Base-by-base conservation (phyloP, 1,140 invertebrate genomes). In the Nasonia vitripennis region DNA sequence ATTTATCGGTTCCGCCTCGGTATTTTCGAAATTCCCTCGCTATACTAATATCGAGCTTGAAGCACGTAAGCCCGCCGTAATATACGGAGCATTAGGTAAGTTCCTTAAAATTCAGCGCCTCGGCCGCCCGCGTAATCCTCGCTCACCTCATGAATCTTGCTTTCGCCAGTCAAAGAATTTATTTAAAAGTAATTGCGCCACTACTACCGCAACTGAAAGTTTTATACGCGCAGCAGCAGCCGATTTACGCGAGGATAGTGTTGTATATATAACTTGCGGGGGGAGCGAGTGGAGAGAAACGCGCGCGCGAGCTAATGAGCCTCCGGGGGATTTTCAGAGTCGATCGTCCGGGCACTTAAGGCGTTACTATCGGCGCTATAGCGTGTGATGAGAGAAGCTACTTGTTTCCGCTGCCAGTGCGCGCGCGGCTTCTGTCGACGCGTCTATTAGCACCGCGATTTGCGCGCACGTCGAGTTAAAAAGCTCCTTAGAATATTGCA, bases 131-230 rank as follows among this genome's bases (percentile, higher is more conserved):
- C 17, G 51, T 51, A 51, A 84, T 78, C 6, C 41, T 37, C 10
- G 27, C 3, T 2, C 45, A 34, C 7, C 67, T 12, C 23, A 51
- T 78, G 62, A 71, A 78, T 78, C 20, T 78, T 78, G 37, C 78
- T 84, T 23, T 75, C 51, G 48, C 23, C 45, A 37, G 51, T 83
- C 75, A 62, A 78, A 84, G 62, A 71, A 84, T 84, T 84, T 84
- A 84, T 84, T 78, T 84, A 78, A 84, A 84, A 78, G 75, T 84
- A 84, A 78, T 17, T 31, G 10, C 62, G 41, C 82, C 10, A 11
- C 37, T 34, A 27, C 37, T 48, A 41, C 20, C 17, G 51, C 51
- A 77, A 67, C 73, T 83, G 73, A 83, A 83, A 83, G 73, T 83
- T 83, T 83, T 77, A 83, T 51, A 31, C 37, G 71, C 14, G 27